Evolutionary conservation across 2,113 vertebrate genomes (phyloP).

Genomic region (Ptyas mucosa): DNA sequence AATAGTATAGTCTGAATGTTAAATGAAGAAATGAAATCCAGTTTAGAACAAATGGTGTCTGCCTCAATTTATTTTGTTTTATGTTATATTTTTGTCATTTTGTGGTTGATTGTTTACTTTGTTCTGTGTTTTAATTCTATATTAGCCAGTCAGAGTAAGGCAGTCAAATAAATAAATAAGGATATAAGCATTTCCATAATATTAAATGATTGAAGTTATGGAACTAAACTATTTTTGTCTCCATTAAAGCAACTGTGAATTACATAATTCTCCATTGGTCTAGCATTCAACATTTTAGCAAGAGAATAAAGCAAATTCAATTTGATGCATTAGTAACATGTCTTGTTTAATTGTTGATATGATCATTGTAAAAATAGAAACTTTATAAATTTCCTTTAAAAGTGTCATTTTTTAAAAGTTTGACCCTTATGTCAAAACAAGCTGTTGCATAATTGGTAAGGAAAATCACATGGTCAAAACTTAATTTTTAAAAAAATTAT

Average conservation of each 20-base stretch:
- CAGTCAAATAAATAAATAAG: not conserved
- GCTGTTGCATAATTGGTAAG: conserved; percentile 77
- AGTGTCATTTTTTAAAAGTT: conserved; percentile 63
- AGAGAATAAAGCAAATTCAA: conserved; percentile 52
- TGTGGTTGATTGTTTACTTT: not conserved
- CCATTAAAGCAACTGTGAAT: conserved; percentile 15
- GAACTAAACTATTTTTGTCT: not conserved
- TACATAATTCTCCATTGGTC: conserved; percentile 16
- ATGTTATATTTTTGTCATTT: not conserved
- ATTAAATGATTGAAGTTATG: not conserved
- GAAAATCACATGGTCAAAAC: conserved; percentile 82
- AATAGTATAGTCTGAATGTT: not conserved
- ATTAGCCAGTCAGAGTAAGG: not conserved
- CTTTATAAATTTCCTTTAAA: conserved; percentile 69
- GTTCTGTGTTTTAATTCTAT: not conserved
- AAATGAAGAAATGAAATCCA: not conserved
- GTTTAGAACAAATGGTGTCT: not conserved
- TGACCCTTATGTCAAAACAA: conserved; percentile 75
- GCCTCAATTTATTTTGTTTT: not conserved
- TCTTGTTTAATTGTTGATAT: conserved; percentile 67
- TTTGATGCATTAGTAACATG: conserved; percentile 63
- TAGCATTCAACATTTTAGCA: conserved; percentile 55
- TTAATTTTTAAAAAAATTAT: conserved; percentile 85
- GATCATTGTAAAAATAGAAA: conserved; percentile 70
- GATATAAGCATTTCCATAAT: not conserved